Base-by-base conservation (phyloP, 2,113 vertebrate genomes). In the Otolemur garnettii region DNA sequence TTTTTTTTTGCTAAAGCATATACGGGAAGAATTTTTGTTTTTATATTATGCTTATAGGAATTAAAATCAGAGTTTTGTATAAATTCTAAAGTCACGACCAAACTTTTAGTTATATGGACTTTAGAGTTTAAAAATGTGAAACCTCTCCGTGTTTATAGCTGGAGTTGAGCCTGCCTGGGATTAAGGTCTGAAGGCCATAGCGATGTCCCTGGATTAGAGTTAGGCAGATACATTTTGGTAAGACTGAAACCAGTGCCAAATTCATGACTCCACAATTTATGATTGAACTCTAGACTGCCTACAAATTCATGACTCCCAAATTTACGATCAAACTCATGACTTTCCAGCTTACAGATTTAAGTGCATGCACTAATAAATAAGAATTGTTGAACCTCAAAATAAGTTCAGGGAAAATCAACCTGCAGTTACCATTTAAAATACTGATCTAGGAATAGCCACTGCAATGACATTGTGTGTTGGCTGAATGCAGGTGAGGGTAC, bases 141-240 rank as follows among this genome's bases (percentile, higher is more conserved):
- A 96, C 96, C 82, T 97, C 71, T 22, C 55, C 68, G n/a, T 92
- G 74, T 97, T 97, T 96, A 93, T 59, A 92, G 64, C 93, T 97
- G 97, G 97, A 97, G 53, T 68, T 92, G n/a, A 0, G 96, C 95
- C 97, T 93, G 82, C 53, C 87, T 18, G 7, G 68, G 96, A 97
- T 97, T 97, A 97, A 95, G 88, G 81, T 92, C 69, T 92, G 92
- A 94, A 97, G 91, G 74, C 90, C 82, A 24, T 35, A 96, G 80
- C 95, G 92, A 97, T 96, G 96, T 98, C 97, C 95, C 95, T 91
- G 97, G 90, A 92, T 96, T 97, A 97, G 53, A 92, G 94, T 90
- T 96, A 96, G 95, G 97, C 95, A 96, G 97, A 98, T 87, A 86
- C 97, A 96, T 96, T 97, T 98, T 97, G 97, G 97, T 90, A 96